Conservation (phyloP, 2,888 invertebrate genomes). For the Patella caerulea region DNA sequence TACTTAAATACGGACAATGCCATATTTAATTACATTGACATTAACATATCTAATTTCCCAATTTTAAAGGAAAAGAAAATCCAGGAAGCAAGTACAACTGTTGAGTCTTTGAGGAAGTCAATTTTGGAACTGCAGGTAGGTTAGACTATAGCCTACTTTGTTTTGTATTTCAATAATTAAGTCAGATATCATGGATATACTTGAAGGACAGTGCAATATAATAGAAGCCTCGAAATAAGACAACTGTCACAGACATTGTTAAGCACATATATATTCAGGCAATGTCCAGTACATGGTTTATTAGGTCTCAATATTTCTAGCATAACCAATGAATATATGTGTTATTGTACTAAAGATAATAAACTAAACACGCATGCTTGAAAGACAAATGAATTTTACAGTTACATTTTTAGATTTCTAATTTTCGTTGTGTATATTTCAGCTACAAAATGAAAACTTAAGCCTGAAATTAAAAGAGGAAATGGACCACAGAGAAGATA, state of each 20-base stretch:
- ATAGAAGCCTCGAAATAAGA: background rate
- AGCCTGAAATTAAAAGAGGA: conserved; percentile 62
- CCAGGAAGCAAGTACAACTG: conserved; percentile 53
- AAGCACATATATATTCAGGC: background rate
- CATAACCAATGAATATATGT: too few relatives aligned
- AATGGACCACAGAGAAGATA: conserved; percentile 56
- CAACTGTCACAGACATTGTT: too few relatives aligned
- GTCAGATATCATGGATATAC: background rate
- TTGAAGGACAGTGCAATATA: background rate
- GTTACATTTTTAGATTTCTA: too few relatives aligned
- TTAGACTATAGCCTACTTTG: background rate
- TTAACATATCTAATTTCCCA: too few relatives aligned
- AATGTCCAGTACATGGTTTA: background rate
- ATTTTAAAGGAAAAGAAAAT: conserved; percentile 53
- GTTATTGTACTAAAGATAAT: too few relatives aligned
- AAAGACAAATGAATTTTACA: too few relatives aligned
- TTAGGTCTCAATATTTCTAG: background rate
- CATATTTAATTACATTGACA: too few relatives aligned
- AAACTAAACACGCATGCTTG: too few relatives aligned
- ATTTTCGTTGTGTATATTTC: conserved; percentile 8
- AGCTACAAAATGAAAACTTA: conserved; percentile 64
- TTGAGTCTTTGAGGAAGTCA: conserved; percentile 60
- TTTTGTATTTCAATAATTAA: background rate
- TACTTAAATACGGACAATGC: too few relatives aligned
- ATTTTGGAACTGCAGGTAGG: conserved; percentile 63